These are phyloP conservation scores for Andricus quercusramuli DNA, from an alignment of 2,888 invertebrate species.

Conservation along the genomic window DNA sequence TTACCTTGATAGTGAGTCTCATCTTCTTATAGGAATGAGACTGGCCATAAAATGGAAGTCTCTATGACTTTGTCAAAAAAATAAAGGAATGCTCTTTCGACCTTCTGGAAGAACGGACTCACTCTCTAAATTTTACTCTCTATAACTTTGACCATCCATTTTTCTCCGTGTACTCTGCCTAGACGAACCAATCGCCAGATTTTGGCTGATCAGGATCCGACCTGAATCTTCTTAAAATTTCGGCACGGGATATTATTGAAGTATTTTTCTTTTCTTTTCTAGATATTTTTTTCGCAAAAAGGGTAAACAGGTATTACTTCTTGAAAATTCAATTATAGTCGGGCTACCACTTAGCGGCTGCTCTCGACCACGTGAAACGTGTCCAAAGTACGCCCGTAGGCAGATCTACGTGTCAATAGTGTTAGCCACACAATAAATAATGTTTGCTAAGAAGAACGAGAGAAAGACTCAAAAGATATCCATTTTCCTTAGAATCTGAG, in stretches of 20 bases:
- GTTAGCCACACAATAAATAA: constrained; percentile 53
- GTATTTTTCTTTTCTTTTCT: not conserved
- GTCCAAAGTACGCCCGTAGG: constrained; percentile 50
- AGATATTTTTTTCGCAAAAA: not conserved
- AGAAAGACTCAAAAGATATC: constrained; percentile 51
- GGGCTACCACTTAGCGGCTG: constrained; percentile 68
- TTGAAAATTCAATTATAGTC: constrained; percentile 67
- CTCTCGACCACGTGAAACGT: constrained; percentile 58
- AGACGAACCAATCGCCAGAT: no score
- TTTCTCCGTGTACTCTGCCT: no score
- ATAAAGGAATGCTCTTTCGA: no score
- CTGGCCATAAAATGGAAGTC: no score
- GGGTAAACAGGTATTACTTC: constrained; percentile 59
- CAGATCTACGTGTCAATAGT: constrained; percentile 56
- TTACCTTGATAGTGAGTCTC: no score
- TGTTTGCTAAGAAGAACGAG: constrained; percentile 50
- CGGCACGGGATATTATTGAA: not conserved
- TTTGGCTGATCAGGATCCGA: no score
- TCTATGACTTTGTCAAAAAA: no score
- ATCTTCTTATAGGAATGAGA: no score
- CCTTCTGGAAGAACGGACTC: no score
- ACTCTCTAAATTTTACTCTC: no score
- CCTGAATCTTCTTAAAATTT: not conserved
- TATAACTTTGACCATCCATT: no score
- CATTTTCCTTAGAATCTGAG: constrained; percentile 47